Evolutionary conservation across 2,113 vertebrate species (phyloP).

Genomic region (Anolis sagrei): DNA sequence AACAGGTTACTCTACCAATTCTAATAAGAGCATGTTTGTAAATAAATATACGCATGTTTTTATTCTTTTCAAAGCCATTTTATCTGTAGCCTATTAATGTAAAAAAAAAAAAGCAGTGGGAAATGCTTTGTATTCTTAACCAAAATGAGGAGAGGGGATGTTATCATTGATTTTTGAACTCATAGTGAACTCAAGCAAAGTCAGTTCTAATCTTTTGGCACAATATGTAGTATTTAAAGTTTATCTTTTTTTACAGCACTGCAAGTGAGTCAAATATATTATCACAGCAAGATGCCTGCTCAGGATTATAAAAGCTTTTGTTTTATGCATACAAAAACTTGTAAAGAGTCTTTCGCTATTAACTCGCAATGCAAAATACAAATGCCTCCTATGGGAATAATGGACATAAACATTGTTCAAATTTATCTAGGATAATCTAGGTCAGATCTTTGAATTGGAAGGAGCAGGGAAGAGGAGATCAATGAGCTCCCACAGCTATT

Average conservation of each 20-base stretch:
- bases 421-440: constrained; percentile 56
- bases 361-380: constrained; percentile 46
- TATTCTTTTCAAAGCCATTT: constrained; percentile 32
- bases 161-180: constrained; percentile 36
- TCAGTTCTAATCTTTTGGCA: constrained; percentile 37
- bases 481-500: constrained; percentile 56
- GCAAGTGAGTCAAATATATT: constrained; percentile 57
- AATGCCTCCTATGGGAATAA: constrained; percentile 47
- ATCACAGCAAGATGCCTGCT: constrained; percentile 50
- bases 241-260: constrained; percentile 44
- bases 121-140: constrained; percentile 37
- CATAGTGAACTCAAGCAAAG: constrained; percentile 36
- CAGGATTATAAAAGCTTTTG: constrained; percentile 58
- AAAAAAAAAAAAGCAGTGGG: constrained; percentile 16
- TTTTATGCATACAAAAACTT: constrained; percentile 64
- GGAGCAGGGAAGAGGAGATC: constrained; percentile 51
- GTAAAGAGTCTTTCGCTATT: constrained; percentile 47
- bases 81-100: constrained; percentile 27
- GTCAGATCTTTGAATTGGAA: constrained; percentile 48
- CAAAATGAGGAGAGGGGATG: constrained; percentile 23
- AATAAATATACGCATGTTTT: not conserved
- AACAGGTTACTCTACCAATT: not conserved
- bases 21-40: constrained; percentile 23
- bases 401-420: constrained; percentile 58
- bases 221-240: constrained; percentile 62